Evolutionary conservation across 2,888 invertebrate species (phyloP).

Genomic region (Parthenolecanium corni): DNA sequence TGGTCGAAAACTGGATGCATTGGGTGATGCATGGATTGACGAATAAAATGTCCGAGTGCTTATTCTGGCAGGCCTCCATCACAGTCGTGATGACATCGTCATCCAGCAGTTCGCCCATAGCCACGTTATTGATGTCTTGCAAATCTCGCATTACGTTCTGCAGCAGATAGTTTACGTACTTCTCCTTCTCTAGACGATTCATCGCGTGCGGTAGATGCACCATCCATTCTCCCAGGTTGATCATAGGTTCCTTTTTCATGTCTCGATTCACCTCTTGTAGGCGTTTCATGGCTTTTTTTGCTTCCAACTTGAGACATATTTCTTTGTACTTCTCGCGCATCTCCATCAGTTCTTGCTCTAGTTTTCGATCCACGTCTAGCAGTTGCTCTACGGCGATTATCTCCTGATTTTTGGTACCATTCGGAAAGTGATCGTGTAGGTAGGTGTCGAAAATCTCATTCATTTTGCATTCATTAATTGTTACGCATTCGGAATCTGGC

Average conservation of each 20-base stretch:
- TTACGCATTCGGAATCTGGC: neutral
- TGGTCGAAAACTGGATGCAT: slow-evolving; percentile 19
- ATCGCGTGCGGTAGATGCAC: slow-evolving; percentile 12
- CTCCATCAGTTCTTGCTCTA: slow-evolving; percentile 7
- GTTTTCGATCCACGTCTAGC: slow-evolving; percentile 3
- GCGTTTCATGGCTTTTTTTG: slow-evolving; percentile 13
- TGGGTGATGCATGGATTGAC: slow-evolving; percentile 24
- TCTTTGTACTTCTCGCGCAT: slow-evolving; percentile 15
- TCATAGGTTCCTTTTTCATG: slow-evolving; percentile 6
- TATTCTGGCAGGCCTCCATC: slow-evolving; percentile 18
- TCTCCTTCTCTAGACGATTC: slow-evolving; percentile 8
- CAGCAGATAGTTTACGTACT: slow-evolving; percentile 15
- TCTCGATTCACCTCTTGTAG: slow-evolving; percentile 13
- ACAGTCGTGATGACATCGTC: slow-evolving; percentile 24
- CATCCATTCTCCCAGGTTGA: slow-evolving; percentile 4
- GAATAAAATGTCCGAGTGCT: slow-evolving; percentile 17
- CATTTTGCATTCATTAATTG: slow-evolving; percentile 15
- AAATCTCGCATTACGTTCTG: slow-evolving; percentile 17
- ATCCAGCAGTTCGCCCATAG: slow-evolving; percentile 21
- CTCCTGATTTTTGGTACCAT: slow-evolving; percentile 9
- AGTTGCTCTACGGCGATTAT: slow-evolving; percentile 12
- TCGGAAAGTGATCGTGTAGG: slow-evolving; percentile 5
- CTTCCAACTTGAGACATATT: slow-evolving; percentile 16
- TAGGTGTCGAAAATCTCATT: slow-evolving; percentile 4
- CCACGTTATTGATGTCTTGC: slow-evolving; percentile 21